A percentile compares a stretch with the other conserved stretches of the same genome.
phyloP scores from a whole-genome alignment of 2,113 vertebrate genomes.

The Hassar affinis region DNA sequence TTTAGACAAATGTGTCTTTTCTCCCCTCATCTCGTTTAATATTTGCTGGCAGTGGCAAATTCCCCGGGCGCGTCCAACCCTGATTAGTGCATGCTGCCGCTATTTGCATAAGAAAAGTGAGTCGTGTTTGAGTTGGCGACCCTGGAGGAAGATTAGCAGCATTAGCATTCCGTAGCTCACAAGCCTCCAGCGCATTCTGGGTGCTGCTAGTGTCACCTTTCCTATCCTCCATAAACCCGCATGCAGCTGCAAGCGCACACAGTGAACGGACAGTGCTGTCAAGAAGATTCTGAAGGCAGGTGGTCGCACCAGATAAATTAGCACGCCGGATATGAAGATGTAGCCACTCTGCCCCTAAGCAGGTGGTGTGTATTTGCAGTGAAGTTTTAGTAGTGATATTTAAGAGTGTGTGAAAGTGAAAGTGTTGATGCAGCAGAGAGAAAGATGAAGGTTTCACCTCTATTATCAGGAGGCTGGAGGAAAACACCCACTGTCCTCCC shows the following conservation, averaged over 20 bases:
- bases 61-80: constrained; percentile 65
- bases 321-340: background rate
- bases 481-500: background rate
- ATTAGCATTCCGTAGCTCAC: constrained; percentile 52
- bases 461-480: background rate
- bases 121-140: constrained; percentile 62
- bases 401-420: background rate
- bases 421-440: background rate
- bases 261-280: constrained; percentile 4
- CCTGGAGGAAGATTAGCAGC: constrained; percentile 66
- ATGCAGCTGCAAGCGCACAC: background rate
- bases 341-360: background rate
- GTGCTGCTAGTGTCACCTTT: constrained; percentile 27
- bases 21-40: constrained; percentile 42
- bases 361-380: background rate
- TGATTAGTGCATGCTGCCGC: constrained; percentile 71
- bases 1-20: constrained; percentile 63
- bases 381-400: background rate
- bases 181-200: constrained; percentile 16
- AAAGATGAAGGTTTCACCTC: background rate
- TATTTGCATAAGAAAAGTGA: constrained; percentile 78
- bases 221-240: constrained; percentile 2
- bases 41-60: constrained; percentile 34
- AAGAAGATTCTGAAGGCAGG: constrained; percentile 7
- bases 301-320: constrained; percentile 19